Base-by-base conservation (phyloP, 2,113 vertebrate genomes). In the Indri indri region DNA sequence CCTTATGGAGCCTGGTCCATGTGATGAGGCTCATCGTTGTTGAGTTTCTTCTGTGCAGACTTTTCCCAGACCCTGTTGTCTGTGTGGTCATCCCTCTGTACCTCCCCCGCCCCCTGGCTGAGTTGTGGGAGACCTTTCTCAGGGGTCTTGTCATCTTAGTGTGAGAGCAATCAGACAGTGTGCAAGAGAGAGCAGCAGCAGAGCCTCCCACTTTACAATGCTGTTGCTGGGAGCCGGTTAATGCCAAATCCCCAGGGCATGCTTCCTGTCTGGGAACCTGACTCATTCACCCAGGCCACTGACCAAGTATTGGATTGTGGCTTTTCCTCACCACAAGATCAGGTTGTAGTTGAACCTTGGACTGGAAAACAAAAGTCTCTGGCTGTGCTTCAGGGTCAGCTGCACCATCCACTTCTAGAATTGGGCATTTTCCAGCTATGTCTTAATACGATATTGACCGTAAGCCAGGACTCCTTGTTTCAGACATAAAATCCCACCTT, bases 191-290 rank as follows among this genome's bases (percentile, higher is more conserved):
- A 4, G 16, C 2, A 47, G 74, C 1, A 14, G 5, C 34, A 52
- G 47, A 77, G 23, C 14, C 61, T 45, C 13, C 6, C 6, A 5
- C 22, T 82, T 83, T 1, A 8, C 79, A 83, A 68, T 5, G 17
- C 11, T n/a, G 32, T 37, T 42, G 3, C 30, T 52, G 32, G 50
- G 30, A 86, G 50, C 82, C 87, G 47, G 85, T 96, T 97, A 65
- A 96, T 81, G 77, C 17, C 57, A 91, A 93, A 95, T n/a, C 73
- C 59, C 47, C 0, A 0, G 27, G 54, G 34, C 0, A 0, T 82
- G 42, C 45, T 54, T 97, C 89, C 93, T 93, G 89, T 40, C 88
- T 83, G 59, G 63, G 45, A 96, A 47, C 12, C n/a, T 98, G 96
- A 95, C 54, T 96, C 82, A 92, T 82, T 82, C 27, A 5, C 6